These are phyloP conservation scores for Augochlorella aurata DNA, from an alignment of 2,888 invertebrate species.

Conservation along the genomic window DNA sequence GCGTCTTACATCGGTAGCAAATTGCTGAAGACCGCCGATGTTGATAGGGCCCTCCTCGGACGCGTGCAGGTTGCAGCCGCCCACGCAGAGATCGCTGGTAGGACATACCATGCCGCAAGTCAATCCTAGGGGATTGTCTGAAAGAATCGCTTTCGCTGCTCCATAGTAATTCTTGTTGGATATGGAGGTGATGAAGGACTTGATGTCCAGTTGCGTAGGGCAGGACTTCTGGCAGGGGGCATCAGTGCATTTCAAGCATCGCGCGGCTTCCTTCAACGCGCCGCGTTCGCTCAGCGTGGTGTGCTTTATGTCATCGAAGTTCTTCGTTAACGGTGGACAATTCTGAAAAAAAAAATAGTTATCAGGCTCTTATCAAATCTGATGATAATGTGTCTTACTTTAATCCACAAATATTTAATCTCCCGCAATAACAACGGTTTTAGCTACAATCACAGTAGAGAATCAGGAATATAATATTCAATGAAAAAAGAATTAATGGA, in stretches of 20 bases:
- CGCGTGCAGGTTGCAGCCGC: conserved; percentile 97
- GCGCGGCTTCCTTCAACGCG: conserved; percentile 93
- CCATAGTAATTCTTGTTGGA: conserved; percentile 99
- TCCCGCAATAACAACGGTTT: neutral
- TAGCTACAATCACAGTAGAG: neutral
- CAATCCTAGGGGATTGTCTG: conserved; percentile 97
- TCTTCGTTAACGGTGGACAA: conserved; percentile 89
- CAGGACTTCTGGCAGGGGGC: conserved; percentile 99
- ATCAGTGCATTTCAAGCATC: conserved; percentile 96
- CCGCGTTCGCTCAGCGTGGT: conserved; percentile 98
- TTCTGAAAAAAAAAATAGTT: conserved; percentile 25
- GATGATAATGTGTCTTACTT: neutral
- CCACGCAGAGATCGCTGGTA: conserved; percentile 98
- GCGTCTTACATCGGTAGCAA: conserved; percentile 92
- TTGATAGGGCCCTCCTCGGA: conserved; percentile 99
- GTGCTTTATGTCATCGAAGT: conserved; percentile 98
- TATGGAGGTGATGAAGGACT: conserved; percentile 97
- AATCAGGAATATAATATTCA: neutral
- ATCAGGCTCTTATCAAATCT: neutral
- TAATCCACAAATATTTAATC: neutral
- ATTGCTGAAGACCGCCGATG: conserved; percentile 99
- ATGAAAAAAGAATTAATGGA: neutral
- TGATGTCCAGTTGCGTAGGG: conserved; percentile 98
- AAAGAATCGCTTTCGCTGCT: conserved; percentile 96
- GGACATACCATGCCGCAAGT: conserved; percentile 99